Evolutionary conservation across 1,140 invertebrate genomes (phyloP).

Genomic region (Anoplophora glabripennis): DNA sequence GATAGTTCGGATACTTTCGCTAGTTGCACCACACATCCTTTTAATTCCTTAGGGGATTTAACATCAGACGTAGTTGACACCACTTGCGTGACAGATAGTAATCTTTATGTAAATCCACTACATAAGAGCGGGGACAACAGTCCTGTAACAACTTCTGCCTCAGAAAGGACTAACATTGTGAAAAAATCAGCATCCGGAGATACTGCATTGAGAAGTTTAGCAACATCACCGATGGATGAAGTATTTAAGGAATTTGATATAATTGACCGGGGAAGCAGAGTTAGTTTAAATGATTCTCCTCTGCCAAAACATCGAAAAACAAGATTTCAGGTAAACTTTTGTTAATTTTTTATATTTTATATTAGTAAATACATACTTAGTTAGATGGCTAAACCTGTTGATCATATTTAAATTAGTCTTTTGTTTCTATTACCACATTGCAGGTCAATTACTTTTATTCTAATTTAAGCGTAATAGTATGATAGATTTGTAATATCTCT

Average conservation of each 20-base stretch:
- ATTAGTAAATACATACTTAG: not conserved
- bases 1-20: slow-evolving; percentile 91
- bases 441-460: too few species aligned
- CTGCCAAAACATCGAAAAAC: slow-evolving; percentile 82
- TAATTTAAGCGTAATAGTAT: too few species aligned
- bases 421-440: not conserved
- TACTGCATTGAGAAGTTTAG: slow-evolving; percentile 59
- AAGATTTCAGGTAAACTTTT: slow-evolving; percentile 61
- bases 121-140: slow-evolving; percentile 59
- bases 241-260: slow-evolving; percentile 54
- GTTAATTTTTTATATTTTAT: not conserved
- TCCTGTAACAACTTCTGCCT: slow-evolving; percentile 31
- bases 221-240: slow-evolving; percentile 54
- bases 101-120: slow-evolving; percentile 90
- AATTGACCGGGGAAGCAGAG: slow-evolving; percentile 56
- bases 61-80: slow-evolving; percentile 62
- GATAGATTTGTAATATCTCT: too few species aligned
- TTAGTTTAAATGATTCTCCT: slow-evolving; percentile 64
- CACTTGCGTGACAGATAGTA: slow-evolving; percentile 60
- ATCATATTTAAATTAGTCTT: too few species aligned
- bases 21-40: slow-evolving; percentile 93
- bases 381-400: not conserved
- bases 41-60: slow-evolving; percentile 77
- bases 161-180: slow-evolving; percentile 50
- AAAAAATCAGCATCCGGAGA: slow-evolving; percentile 79